Evolutionary conservation across 2,888 invertebrate species (phyloP), one percentile per base, ranked within the genome.

Genomic region (Schizotus pectinicornis): DNA sequence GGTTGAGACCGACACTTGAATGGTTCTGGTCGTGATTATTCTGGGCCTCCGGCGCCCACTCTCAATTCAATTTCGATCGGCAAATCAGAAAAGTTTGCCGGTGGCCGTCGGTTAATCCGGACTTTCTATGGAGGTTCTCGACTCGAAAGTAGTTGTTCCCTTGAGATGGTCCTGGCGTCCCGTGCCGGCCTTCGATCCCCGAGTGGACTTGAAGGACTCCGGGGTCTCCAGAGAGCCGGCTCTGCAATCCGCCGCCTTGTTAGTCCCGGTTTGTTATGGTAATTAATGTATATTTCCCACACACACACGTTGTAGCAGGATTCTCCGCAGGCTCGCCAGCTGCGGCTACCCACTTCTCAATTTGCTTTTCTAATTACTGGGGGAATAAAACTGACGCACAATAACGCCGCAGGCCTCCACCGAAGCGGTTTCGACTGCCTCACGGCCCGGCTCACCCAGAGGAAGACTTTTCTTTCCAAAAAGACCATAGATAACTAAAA

Each of bases 231-330:
- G 56, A 59, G 62, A 62, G 59, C 61, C 59, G 61, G 64, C 61
- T 64, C 65, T 59, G 65, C 62, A 65, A 61, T 61, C 63, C 64
- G 63, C 64, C 51, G 65, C 67, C 65, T 68, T 70, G 72, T 72
- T 72, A 70, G 63, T 37, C 59, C 62, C 57, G 61, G 67, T 68
- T 69, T 72, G 72, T 72, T 70, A 72, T 72, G 70, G 69, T 72
- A 72, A 72, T 70, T 72, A 72, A 72, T 72, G 72, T 70, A 72
- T 66, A 68, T 68, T 70, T 63, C 62, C 57, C 65, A 62, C 64
- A 63, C 64, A 63, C 62, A 43, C 59, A 43, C 60, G 55, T 35
- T 54, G 57, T 55, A 35, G 49, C 49, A 62, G 57, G 58, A 62
- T 48, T 50, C 50, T 65, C 22, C 61, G 55, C 63, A 62, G 63